Conservation (phyloP, 2,888 invertebrate genomes). For the Nesidiocoris tenuis region DNA sequence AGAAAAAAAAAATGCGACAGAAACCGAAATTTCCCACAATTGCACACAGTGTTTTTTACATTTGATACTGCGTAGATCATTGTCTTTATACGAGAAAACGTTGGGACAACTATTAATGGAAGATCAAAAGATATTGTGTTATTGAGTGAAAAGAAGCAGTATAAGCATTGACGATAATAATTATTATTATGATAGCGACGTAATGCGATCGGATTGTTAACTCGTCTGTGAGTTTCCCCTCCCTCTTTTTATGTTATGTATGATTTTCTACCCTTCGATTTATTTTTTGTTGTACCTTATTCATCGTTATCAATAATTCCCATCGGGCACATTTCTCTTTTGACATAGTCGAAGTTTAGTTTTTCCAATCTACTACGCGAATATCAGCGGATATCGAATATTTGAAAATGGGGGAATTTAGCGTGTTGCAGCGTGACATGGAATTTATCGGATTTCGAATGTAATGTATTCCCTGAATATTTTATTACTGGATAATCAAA, state of each 20-base stretch:
- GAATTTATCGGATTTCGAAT: too few species aligned
- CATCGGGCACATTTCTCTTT: conserved; percentile 8
- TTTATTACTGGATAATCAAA: too few species aligned
- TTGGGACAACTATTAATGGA: background rate
- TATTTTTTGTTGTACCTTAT: too few species aligned
- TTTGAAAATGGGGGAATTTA: background rate
- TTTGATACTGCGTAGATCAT: conserved; percentile 37
- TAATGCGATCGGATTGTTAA: conserved; percentile 28
- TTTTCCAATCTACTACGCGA: too few species aligned
- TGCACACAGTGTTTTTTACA: conserved; percentile 32
- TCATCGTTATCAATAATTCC: too few species aligned
- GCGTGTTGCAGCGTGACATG: too few species aligned
- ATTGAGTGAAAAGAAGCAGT: conserved; percentile 14
- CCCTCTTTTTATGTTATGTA: conserved; percentile 15
- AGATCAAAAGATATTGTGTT: background rate
- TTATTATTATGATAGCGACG: conserved; percentile 8
- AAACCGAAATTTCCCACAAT: background rate
- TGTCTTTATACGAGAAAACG: background rate
- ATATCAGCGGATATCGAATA: too few species aligned
- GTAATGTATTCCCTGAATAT: too few species aligned
- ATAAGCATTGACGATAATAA: conserved; percentile 13
- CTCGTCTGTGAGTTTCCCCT: conserved; percentile 28
- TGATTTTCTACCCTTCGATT: background rate
- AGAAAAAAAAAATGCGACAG: conserved; percentile 14
- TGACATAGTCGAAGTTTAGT: conserved; percentile 22